Base-by-base conservation (phyloP, 1,140 invertebrate species). In the Drosophila subobscura region DNA sequence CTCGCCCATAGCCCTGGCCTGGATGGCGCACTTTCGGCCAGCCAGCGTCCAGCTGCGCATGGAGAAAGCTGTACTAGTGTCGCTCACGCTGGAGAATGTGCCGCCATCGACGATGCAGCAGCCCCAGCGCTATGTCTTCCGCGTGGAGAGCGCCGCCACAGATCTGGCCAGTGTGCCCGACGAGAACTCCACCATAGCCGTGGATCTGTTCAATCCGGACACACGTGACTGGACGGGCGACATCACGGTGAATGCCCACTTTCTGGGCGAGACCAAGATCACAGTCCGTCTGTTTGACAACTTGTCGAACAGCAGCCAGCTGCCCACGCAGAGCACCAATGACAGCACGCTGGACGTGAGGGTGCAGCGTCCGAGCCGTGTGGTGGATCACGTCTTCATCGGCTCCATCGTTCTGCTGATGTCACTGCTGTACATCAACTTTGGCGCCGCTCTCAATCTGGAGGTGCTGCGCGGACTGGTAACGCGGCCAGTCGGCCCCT, bases 371-470 rank as follows among this genome's bases (percentile, higher is more conserved):
- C 92, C 94, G 58, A 84, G 94, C 44, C 91, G 95, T 45, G 61
- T 94, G 20, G 93, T 97, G 16, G 97, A 98, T 89, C 93, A 92
- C 5, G 91, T 96, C 14, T 98, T 98, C 77, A 95, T 96, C 0
- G 93, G 92, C 41, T 96, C 96, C 58, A 95, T 98, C 4, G 95
- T 95, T 6, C 91, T 94, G 49, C 93, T 99, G 46, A 96, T 98
- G 52, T 95, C 95, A 0, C 92, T 98, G 47, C 95, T 98, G 66
- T 98, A 97, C 89, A 96, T 98, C 46, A 98, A 98, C 92, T 98
- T 98, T 93, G 98, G 98, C 0, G 98, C 97, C 91, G 97, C 97
- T 0, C 93, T 98, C 84, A 95, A 98, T 89, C 94, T 96, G 84
- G 92, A 75, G 1, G 93, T 96, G 5, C 93, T 98, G 4, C 94